A percentile compares a stretch with the other conserved stretches of the same genome.
phyloP scores from a whole-genome alignment of 2,113 vertebrate genomes.

The Oreochromis spilurus region DNA sequence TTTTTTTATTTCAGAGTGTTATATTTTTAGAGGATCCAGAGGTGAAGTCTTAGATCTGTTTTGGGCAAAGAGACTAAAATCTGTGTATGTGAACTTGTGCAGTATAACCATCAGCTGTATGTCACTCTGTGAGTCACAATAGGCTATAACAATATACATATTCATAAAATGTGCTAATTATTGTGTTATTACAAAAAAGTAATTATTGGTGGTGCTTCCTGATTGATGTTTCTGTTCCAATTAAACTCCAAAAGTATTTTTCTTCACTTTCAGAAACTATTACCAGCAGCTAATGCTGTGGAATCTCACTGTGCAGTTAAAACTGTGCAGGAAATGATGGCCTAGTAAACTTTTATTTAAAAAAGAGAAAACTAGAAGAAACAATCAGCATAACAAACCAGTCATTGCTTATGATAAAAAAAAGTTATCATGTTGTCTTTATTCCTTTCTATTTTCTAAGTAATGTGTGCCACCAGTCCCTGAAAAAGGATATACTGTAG shows the following conservation, averaged over 20 bases:
- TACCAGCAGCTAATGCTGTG: not conserved
- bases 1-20: slow-evolving; percentile 7
- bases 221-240: not conserved
- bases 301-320: not conserved
- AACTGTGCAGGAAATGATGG: not conserved
- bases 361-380: fast-evolving
- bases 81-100: not conserved
- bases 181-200: not conserved
- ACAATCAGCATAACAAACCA: not conserved
- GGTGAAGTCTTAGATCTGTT: not conserved
- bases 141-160: not conserved
- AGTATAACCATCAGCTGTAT: not conserved
- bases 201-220: not conserved
- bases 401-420: not conserved
- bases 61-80: not conserved
- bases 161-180: not conserved
- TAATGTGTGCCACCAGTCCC: not conserved
- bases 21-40: slow-evolving; percentile 12
- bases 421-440: not conserved
- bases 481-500: not conserved
- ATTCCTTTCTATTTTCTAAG: not conserved
- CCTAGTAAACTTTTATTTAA: not conserved
- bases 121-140: not conserved
- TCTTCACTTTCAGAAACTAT: not conserved
- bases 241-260: not conserved